These are phyloP conservation scores for Cydia fagiglandana DNA, from an alignment of 1,140 invertebrate species.

Conservation along the genomic window DNA sequence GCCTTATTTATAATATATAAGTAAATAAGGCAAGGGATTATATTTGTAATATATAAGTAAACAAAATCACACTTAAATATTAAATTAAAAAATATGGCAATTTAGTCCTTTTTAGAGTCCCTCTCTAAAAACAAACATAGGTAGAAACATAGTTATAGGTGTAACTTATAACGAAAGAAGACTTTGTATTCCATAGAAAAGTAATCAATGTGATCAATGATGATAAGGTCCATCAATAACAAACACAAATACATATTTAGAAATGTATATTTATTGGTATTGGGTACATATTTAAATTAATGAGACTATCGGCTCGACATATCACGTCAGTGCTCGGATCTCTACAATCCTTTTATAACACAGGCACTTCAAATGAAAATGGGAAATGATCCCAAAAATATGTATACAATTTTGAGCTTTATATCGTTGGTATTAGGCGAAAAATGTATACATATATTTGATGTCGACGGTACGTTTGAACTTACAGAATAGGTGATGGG, in stretches of 20 bases:
- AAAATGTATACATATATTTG: constrained; percentile 8
- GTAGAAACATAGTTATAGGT: no score
- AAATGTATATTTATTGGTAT: constrained; percentile 61
- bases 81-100: no score
- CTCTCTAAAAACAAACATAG: no score
- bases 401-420: neutral
- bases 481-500: constrained; percentile 18
- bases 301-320: constrained; percentile 46
- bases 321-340: constrained; percentile 42
- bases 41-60: no score
- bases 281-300: constrained; percentile 51
- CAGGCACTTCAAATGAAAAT: constrained; percentile 49
- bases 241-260: constrained; percentile 49
- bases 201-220: no score
- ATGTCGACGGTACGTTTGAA: neutral
- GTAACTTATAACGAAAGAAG: no score
- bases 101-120: no score
- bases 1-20: no score
- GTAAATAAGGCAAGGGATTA: no score
- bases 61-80: no score
- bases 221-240: constrained; percentile 9
- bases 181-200: no score
- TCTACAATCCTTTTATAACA: constrained; percentile 35
- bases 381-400: neutral
- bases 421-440: neutral